A percentile compares a stretch with the other conserved stretches of the same genome.
These are phyloP conservation scores for Itoplectis maculator DNA, from an alignment of 2,888 invertebrate genomes.

Conservation along the genomic window DNA sequence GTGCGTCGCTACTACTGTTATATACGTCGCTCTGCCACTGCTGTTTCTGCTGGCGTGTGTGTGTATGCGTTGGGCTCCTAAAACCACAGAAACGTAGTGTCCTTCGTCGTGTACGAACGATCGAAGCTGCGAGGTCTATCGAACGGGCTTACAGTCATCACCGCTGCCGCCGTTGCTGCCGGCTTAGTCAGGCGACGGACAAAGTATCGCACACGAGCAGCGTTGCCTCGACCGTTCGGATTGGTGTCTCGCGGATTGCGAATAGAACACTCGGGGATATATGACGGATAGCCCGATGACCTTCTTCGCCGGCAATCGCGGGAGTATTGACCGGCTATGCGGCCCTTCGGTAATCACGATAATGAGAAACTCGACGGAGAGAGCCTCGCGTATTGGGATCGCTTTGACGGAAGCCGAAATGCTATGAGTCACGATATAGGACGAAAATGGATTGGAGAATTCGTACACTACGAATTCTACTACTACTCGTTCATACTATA, in stretches of 20 bases:
- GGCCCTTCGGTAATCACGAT: slow-evolving; percentile 26
- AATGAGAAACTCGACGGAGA: slow-evolving; percentile 25
- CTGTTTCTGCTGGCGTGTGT: neutral
- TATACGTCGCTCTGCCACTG: no score
- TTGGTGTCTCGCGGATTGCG: neutral
- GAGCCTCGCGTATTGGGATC: neutral
- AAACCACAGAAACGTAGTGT: neutral
- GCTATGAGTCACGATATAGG: slow-evolving; percentile 10
- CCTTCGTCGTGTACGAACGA: slow-evolving; percentile 40
- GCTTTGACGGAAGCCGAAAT: neutral
- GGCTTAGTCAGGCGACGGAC: neutral
- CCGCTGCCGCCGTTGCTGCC: neutral
- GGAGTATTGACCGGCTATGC: slow-evolving; percentile 43
- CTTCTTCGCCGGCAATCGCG: slow-evolving; percentile 17
- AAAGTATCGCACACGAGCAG: neutral
- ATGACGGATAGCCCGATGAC: neutral
- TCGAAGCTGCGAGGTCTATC: slow-evolving; percentile 33
- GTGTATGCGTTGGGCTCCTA: neutral
- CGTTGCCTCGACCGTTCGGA: neutral
- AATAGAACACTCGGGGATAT: neutral
- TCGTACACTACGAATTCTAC: neutral
- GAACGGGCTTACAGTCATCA: neutral
- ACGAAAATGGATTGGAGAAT: neutral
- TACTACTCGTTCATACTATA: neutral
- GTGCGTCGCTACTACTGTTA: slow-evolving; percentile 8